Evolutionary conservation across 2,797 vertebrate genomes (phyloP), one percentile per base, ranked within the genome.

Genomic region (Amblyopsis hoosieri): DNA sequence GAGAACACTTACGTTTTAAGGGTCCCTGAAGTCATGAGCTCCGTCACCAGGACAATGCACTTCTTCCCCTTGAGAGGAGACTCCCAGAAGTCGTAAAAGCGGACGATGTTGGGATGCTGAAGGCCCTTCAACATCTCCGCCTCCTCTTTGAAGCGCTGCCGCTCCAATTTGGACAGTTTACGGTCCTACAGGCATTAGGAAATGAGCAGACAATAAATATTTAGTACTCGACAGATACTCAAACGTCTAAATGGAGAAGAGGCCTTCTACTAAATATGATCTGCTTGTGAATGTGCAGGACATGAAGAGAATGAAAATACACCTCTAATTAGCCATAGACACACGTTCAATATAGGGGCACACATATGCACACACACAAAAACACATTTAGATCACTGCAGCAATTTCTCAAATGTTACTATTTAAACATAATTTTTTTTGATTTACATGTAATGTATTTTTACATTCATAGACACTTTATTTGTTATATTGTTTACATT

Each of bases 41-140:
- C 98, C 0, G 98, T 99, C 62, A 99, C 97, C 78, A 99, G 90
- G 72, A 99, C 97, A 1, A 99, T 99, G 83, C 95, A 99, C 17
- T 97, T 95, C 78, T 98, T 98, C 64, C 96, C 97, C 92, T 97
- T 98, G 7, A 94, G 90, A 11, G 94, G 94, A 1, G 94, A 97
- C 81, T 99, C 97, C 98, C 98, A 99, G 87, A 96, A 99, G 86
- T 99, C 98, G 13, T 99, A 99, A 87, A 99, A 99, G 37, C 98
- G 94, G 66, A 99, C 98, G 0, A 99, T 99, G 83, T 99, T 99
- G 59, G 97, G 97, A 78, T 99, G 97, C 64, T 99, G 97, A 3
- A 99, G 93, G 50, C 97, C 97, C 83, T 99, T 99, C 67, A 99
- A 63, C 98, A 99, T 99, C 81, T 98, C 98, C 0, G 97, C 98